These are phyloP conservation scores for Pseudococcus longispinus DNA, from an alignment of 2,888 invertebrate genomes.

Conservation along the genomic window DNA sequence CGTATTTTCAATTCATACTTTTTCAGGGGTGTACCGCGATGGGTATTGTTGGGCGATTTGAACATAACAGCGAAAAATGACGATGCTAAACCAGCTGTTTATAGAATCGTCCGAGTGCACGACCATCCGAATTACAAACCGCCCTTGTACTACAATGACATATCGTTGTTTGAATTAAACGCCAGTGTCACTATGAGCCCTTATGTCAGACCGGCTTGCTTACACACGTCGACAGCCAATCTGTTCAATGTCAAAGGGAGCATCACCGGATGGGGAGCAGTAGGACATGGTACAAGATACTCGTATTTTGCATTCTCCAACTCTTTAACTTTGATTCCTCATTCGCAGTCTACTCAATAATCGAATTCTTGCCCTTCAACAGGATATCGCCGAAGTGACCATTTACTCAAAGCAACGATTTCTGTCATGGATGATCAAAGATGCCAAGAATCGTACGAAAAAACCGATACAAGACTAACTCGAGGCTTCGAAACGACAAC, in stretches of 20 bases:
- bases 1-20: background rate
- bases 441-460: constrained; percentile 24
- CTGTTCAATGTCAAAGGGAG: background rate
- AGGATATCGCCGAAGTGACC: constrained; percentile 50
- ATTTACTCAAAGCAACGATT: constrained; percentile 58
- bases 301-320: too few relatives aligned
- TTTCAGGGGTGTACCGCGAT: background rate
- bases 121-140: background rate
- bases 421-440: constrained; percentile 40
- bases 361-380: background rate
- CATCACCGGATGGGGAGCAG: constrained; percentile 36
- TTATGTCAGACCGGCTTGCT: constrained; percentile 6
- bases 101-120: background rate
- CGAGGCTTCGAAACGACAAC: constrained; percentile 58
- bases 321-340: background rate
- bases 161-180: constrained; percentile 23
- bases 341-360: background rate
- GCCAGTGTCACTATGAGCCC: background rate
- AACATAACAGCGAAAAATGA: background rate
- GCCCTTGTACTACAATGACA: background rate
- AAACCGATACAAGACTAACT: background rate
- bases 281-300: constrained; percentile 44
- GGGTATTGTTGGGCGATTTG: background rate
- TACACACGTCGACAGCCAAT: background rate
- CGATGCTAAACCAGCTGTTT: background rate